phyloP scores from a whole-genome alignment of 2,888 invertebrate genomes.

The Endotricha flammealis region DNA sequence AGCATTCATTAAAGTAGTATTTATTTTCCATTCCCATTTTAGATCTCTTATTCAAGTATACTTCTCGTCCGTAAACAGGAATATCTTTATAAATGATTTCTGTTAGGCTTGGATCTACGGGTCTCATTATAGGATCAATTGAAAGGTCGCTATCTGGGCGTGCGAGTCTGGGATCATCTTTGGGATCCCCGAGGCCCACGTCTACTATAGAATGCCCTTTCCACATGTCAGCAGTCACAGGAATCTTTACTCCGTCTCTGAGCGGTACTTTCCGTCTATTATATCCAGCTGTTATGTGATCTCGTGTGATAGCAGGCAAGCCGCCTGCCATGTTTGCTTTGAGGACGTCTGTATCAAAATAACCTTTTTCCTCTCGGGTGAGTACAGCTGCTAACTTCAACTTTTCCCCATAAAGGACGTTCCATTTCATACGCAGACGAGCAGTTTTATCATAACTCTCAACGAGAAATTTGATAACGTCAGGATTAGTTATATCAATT shows the following conservation, averaged over 20 bases:
- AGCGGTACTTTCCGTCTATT: conserved; percentile 29
- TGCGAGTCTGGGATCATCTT: conserved; percentile 35
- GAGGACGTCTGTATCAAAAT: conserved; percentile 31
- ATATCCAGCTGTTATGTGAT: conserved; percentile 23
- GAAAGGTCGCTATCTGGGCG: conserved; percentile 33
- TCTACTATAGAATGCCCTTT: conserved; percentile 39
- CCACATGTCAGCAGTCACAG: conserved; percentile 25
- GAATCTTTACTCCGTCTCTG: conserved; percentile 28
- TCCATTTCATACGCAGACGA: conserved; percentile 44
- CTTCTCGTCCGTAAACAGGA: conserved; percentile 35
- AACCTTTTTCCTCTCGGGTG: conserved; percentile 31
- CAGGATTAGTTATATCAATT: conserved; percentile 39
- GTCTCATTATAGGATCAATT: conserved; percentile 39
- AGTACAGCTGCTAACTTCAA: conserved; percentile 35
- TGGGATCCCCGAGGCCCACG: conserved; percentile 38
- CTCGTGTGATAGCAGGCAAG: conserved; percentile 32
- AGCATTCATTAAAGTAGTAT: conserved; percentile 36
- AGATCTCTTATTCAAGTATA: conserved; percentile 34
- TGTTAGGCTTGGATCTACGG: conserved; percentile 29
- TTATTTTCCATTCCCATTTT: conserved; percentile 36
- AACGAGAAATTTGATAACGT: conserved; percentile 38
- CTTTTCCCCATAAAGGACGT: conserved; percentile 26
- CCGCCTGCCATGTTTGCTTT: conserved; percentile 28
- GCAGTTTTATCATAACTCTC: conserved; percentile 43
- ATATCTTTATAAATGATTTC: conserved; percentile 37